These are phyloP conservation scores for Listrodromus nycthemerus DNA, from an alignment of 2,888 invertebrate genomes.

Conservation along the genomic window DNA sequence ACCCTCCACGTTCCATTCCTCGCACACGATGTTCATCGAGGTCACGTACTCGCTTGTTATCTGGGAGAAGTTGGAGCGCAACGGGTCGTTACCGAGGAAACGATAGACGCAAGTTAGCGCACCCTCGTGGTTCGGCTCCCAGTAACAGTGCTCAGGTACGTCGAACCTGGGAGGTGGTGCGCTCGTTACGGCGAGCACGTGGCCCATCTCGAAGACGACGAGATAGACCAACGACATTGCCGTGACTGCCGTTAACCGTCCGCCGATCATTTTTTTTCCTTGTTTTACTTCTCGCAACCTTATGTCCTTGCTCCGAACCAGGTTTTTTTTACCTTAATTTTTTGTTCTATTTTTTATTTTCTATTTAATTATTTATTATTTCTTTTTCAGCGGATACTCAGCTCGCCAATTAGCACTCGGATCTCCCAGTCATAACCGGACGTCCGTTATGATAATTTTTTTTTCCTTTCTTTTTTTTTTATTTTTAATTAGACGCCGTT, in stretches of 20 bases:
- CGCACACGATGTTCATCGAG: slow-evolving; percentile 78
- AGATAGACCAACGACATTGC: slow-evolving; percentile 57
- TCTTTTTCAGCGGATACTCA: neutral
- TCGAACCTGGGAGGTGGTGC: slow-evolving; percentile 88
- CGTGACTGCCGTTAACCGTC: slow-evolving; percentile 54
- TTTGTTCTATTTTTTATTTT: neutral
- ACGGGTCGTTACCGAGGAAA: slow-evolving; percentile 85
- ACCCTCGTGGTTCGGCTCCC: slow-evolving; percentile 84
- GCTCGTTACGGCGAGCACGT: slow-evolving; percentile 82
- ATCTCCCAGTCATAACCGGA: slow-evolving; percentile 52
- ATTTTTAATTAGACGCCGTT: slow-evolving; percentile 37
- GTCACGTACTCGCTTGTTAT: slow-evolving; percentile 89
- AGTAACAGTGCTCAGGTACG: slow-evolving; percentile 94
- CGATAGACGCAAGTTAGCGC: slow-evolving; percentile 86
- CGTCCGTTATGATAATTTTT: slow-evolving; percentile 11
- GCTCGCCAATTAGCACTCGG: slow-evolving; percentile 28
- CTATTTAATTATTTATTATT: neutral
- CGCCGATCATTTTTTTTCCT: slow-evolving; percentile 53
- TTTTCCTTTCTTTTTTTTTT: neutral
- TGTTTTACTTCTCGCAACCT: slow-evolving; percentile 5
- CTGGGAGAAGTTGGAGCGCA: slow-evolving; percentile 91
- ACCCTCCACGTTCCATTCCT: slow-evolving; percentile 69
- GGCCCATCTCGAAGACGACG: slow-evolving; percentile 68
- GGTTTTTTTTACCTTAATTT: neutral
- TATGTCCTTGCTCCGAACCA: slow-evolving; percentile 15